A percentile compares a stretch with the other conserved stretches of the same genome.
Conservation (phyloP, 2,113 vertebrate species). For the Peromyscus maniculatus region DNA sequence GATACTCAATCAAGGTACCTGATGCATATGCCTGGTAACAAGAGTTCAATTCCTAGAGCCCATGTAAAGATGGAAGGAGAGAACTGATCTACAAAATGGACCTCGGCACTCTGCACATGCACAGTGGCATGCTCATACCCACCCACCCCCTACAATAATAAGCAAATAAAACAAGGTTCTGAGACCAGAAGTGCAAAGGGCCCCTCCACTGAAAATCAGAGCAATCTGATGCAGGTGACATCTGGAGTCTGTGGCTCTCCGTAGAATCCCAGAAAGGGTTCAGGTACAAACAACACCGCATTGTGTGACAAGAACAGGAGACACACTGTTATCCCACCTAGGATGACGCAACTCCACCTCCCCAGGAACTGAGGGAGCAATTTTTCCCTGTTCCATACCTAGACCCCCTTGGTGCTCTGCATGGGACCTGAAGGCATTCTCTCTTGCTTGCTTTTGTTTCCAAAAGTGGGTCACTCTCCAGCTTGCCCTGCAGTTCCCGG, state of each 20-base stretch:
- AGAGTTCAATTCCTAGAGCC: not conserved
- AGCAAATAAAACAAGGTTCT: not conserved
- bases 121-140: too few species aligned
- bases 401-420: not conserved
- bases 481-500: constrained; percentile 47
- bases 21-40: not conserved
- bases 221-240: not conserved
- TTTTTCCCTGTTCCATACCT: not conserved
- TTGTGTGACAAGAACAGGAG: not conserved
- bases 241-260: not conserved
- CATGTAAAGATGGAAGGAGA: not conserved
- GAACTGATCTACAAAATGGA: not conserved
- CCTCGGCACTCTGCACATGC: not conserved
- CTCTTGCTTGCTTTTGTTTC: constrained; percentile 55
- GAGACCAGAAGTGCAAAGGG: not conserved
- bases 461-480: constrained; percentile 73
- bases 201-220: not conserved
- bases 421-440: constrained; percentile 17
- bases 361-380: not conserved
- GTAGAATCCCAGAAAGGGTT: not conserved
- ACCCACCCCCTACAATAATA: not conserved
- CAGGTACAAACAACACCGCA: fast-evolving
- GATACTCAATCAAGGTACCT: not conserved
- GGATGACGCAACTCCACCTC: not conserved
- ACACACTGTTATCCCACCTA: not conserved